Base-by-base conservation (phyloP, 2,797 vertebrate species). In the Furcifer pardalis region DNA sequence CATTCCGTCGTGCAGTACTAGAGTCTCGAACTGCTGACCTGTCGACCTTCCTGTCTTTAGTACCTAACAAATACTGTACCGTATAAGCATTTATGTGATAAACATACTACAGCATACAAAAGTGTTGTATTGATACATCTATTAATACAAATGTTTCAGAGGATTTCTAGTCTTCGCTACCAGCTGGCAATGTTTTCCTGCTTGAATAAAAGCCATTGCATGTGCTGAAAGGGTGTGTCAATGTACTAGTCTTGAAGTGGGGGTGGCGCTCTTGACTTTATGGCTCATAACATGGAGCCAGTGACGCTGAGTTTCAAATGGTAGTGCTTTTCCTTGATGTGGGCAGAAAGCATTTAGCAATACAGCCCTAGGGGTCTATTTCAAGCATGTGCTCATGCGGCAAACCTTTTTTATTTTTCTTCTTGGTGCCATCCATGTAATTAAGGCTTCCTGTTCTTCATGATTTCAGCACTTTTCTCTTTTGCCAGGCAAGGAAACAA, bases 321-420 rank as follows among this genome's bases (percentile, higher is more conserved):
- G 75, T 7, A 68, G 82, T 66, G n/a, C 82, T 86, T 81, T 15
- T 84, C 74, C 85, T 92, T 89, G 82, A 86, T 89, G 85, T 72
- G 78, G 87, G 1, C 46, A 40, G 75, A 79, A 80, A 77, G n/a
- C 66, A 0, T 84, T 83, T 86, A 88, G 85, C 82, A 90, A 76
- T 1, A 0, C n/a, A 21, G 17, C 85, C 73, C 7, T 63, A 79
- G 88, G 84, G 81, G 73, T 85, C 86, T 78, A 32, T 86, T 86
- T 94, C 86, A 91, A 79, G 85, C 6, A 37, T 73, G 71, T 79
- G 10, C 59, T 89, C 0, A 0, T 69, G 52, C 35, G 19, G 19
- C 37, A 5, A 81, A 69, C 88, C 84, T 88, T 86, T 75, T 76
- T 87, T 49, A 49, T 56, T 56, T 89, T 78, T 88, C 56, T 86